A percentile compares a stretch with the other conserved stretches of the same genome.
These are phyloP conservation scores for Coelopa pilipes DNA, from an alignment of 2,888 invertebrate genomes.

Conservation along the genomic window DNA sequence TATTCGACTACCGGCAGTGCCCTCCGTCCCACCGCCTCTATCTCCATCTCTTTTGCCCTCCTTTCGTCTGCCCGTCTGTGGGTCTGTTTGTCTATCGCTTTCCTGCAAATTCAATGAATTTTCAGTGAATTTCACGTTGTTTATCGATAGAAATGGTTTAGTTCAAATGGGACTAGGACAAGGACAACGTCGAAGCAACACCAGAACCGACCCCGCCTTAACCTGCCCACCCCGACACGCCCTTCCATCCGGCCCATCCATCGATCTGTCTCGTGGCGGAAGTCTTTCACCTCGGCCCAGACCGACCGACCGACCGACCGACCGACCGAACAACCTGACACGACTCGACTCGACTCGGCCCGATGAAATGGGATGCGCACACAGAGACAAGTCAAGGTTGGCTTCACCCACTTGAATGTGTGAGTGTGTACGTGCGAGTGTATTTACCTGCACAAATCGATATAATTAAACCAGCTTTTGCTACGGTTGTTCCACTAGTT, in stretches of 20 bases:
- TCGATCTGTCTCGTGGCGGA: too few species aligned
- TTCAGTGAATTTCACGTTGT: conserved; percentile 25
- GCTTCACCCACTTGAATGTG: neutral
- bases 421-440: neutral
- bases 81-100: conserved; percentile 12
- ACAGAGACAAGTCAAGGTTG: neutral
- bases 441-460: conserved; percentile 17
- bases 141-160: conserved; percentile 17
- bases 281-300: neutral
- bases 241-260: too few species aligned
- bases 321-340: neutral
- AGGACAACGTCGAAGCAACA: conserved; percentile 4
- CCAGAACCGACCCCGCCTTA: too few species aligned
- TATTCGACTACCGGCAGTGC: neutral
- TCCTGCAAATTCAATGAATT: conserved; percentile 46
- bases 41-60: neutral
- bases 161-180: conserved; percentile 18
- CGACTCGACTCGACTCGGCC: neutral
- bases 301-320: neutral
- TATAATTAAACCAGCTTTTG: conserved; percentile 14
- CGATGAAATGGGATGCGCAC: neutral
- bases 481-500: neutral
- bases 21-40: neutral
- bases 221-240: too few species aligned
- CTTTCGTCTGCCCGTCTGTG: too few species aligned